Base-by-base conservation (phyloP, 2,113 vertebrate genomes). In the Pseudorhombus dupliciocellatus region DNA sequence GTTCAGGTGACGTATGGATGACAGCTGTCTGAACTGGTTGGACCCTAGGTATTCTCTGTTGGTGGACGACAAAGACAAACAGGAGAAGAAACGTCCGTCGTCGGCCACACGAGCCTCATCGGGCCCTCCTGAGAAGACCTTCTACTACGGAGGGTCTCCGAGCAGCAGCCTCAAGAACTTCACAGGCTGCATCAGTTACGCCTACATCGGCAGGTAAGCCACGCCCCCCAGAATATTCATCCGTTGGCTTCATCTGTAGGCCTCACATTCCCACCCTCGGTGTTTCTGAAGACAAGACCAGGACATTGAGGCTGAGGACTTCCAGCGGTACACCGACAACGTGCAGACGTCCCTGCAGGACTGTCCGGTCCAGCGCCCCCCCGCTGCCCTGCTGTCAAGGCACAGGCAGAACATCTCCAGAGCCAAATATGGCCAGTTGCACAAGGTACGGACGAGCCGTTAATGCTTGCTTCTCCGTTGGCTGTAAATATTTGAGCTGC, bases 291-390 rank as follows among this genome's bases (percentile, higher is more conserved):
- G 98, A 89, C 77, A 95, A 85, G 96, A 97, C 73, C 94, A 90
- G 88, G 97, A 98, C 80, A 95, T 98, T 78, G 97, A 98, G 79
- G 94, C 97, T 0, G 98, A 99, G 86, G 97, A 99, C 88, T 99
- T 99, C 85, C 97, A 98, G 87, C 94, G 85, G 66, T 99, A 98
- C 67, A 65, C 92, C 26, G 95, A 96, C 73, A 98, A 96, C 57
- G 90, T 97, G 53, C 92, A 96, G 21, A 80, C 92, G 4, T 97
- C 95, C 24, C 93, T 99, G 26, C 94, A 97, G 79, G 96, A 96
- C 75, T 99, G 98, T 70, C 97, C 96, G 16, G 84, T 96, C 67
- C 93, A 97, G 80, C 90, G 85, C 15, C 92, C 93, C 40, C 94
- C 95, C 3, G 81, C 94, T 76, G 87, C 93, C 60, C 91, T 97